Percentiles rank a stretch among this genome's conserved stretches.
These are phyloP conservation scores for Lithophane semibrunnea DNA, from an alignment of 2,888 invertebrate species.

Conservation along the genomic window DNA sequence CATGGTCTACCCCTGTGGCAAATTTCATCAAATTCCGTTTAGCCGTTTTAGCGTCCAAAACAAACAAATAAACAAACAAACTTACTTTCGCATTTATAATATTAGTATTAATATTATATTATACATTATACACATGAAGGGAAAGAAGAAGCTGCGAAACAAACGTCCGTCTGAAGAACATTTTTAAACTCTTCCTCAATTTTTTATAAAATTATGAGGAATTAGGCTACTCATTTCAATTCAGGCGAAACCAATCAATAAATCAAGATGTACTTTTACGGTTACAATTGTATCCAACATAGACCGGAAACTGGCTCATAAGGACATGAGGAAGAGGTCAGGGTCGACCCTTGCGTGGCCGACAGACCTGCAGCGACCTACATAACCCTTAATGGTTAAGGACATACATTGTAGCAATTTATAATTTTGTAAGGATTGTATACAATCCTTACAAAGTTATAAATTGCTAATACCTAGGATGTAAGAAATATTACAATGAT, in stretches of 20 bases:
- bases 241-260: constrained; percentile 10
- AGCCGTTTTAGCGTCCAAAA: too few relatives aligned
- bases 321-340: constrained; percentile 42
- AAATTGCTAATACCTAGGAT: too few relatives aligned
- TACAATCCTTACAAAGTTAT: too few relatives aligned
- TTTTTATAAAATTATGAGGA: too few relatives aligned
- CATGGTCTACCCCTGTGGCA: too few relatives aligned
- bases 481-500: not conserved
- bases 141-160: not conserved
- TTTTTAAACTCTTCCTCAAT: not conserved
- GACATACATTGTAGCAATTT: not conserved
- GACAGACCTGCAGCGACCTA: constrained; percentile 38
- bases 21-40: too few relatives aligned
- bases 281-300: constrained; percentile 13
- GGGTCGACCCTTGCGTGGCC: constrained; percentile 24
- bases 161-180: not conserved
- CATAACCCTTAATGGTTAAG: constrained; percentile 39
- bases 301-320: constrained; percentile 39
- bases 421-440: not conserved
- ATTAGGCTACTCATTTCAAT: not conserved
- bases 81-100: too few relatives aligned
- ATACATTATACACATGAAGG: not conserved
- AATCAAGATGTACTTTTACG: not conserved
- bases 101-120: too few relatives aligned
- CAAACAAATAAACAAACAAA: too few relatives aligned